Base-by-base conservation (phyloP, 2,888 invertebrate genomes). In the Megaustenia siamemsis region DNA sequence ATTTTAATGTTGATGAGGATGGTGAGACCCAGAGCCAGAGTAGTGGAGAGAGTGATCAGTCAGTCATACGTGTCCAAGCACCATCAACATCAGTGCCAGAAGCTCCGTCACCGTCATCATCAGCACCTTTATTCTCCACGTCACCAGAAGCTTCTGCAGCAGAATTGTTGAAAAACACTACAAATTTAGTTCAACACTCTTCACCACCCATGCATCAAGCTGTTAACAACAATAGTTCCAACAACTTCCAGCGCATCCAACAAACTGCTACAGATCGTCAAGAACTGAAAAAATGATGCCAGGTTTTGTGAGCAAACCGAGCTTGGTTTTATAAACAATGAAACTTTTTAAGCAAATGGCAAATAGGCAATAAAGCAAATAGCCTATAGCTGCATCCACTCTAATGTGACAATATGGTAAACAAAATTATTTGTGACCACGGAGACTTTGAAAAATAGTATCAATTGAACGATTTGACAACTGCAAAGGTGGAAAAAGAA, bases 1-100 rank as follows among this genome's bases (percentile, higher is more conserved):
- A 91, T 85, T 92, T 91, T 87, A 90, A 89, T 83, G 88, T 90
- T 73, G 90, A 91, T 43, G 92, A 92, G 40, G 91, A 90, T 66
- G 88, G 89, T 45, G 89, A 89, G 32, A 81, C 66, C 21, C 82
- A 80, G 43, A 86, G 79, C n/a, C 80, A 81, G 24, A 87, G 87
- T 35, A 86, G 86, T 45, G 80, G 68, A 4, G 82, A 86, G 43
- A 86, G 86, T 45, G 86, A 84, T 63, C 87, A 87, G 66, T 82
- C 82, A 15, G 82, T 80, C 3, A 82, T 73, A 38, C 78, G 60
- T 8, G 79, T 49, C n/a, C 69, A 56, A 35, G 75, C 79, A 56
- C 49, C 66, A 32, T n/a, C 69, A 35, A 2, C 63, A 38, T 75
- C 82, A 45, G 10, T 21, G 40, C 38, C 28, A 35, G 32, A 28